These are phyloP conservation scores for Drosophila novamexicana DNA, from an alignment of 1,140 invertebrate genomes.

Conservation along the genomic window DNA sequence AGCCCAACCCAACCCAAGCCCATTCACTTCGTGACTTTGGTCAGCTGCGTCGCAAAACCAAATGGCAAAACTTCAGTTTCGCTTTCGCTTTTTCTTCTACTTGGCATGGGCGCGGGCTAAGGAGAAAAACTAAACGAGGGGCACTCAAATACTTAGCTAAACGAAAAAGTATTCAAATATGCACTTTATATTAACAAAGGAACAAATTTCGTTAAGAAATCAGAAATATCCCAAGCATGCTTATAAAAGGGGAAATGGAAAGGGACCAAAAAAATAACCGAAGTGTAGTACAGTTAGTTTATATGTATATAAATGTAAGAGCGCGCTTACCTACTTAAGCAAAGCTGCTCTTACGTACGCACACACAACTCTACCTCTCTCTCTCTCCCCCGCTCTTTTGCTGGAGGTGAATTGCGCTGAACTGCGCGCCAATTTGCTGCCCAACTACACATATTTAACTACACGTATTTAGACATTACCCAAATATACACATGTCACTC, in stretches of 20 bases:
- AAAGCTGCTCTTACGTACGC: neutral
- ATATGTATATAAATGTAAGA: neutral
- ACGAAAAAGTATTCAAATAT: neutral
- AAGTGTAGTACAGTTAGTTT: neutral
- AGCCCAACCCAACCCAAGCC: conserved; percentile 19
- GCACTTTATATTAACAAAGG: no score
- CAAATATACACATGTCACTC: no score
- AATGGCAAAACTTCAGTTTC: conserved; percentile 34
- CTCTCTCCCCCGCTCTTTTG: neutral
- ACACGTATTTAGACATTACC: no score
- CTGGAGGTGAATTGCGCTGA: neutral
- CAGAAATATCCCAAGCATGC: neutral
- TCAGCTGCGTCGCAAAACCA: conserved; percentile 31
- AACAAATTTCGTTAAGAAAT: no score
- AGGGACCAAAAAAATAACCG: no score
- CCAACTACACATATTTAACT: no score
- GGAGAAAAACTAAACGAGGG: conserved; percentile 11
- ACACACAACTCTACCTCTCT: neutral
- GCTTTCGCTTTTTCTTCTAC: conserved; percentile 59
- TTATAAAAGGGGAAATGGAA: neutral
- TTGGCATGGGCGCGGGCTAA: conserved; percentile 1
- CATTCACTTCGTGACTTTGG: conserved; percentile 68
- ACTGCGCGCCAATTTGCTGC: no score
- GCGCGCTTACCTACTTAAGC: neutral
- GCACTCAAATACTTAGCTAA: neutral